phyloP scores from a whole-genome alignment of 2,888 invertebrate genomes.

The Drosophila neotestacea region DNA sequence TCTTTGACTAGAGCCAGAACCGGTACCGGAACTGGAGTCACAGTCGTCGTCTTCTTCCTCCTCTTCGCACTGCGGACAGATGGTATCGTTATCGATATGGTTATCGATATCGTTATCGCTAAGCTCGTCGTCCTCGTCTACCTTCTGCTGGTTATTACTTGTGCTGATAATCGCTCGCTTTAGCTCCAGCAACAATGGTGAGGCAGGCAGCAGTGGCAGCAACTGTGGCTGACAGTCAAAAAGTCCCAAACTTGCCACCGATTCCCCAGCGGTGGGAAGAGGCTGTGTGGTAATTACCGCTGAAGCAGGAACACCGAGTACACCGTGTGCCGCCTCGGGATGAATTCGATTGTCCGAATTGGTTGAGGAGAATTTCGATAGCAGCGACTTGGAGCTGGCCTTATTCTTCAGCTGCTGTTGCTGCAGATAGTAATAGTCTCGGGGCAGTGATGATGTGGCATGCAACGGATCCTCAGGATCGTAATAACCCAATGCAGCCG shows the following conservation, averaged over 20 bases:
- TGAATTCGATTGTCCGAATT: constrained; percentile 83
- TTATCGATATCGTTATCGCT: constrained; percentile 28
- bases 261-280: constrained; percentile 45
- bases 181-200: constrained; percentile 77
- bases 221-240: constrained; percentile 78
- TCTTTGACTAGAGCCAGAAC: constrained; percentile 23
- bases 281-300: constrained; percentile 81
- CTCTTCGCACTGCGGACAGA: constrained; percentile 66
- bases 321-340: constrained; percentile 72
- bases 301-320: constrained; percentile 65
- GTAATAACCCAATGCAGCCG: constrained; percentile 67
- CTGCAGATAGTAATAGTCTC: constrained; percentile 84
- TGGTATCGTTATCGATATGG: constrained; percentile 30
- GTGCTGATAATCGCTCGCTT: constrained; percentile 81
- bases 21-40: constrained; percentile 11
- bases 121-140: constrained; percentile 39
- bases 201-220: constrained; percentile 56
- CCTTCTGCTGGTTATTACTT: constrained; percentile 18
- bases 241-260: constrained; percentile 59
- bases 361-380: constrained; percentile 82
- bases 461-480: constrained; percentile 76
- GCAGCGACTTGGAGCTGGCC: constrained; percentile 78
- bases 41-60: constrained; percentile 43
- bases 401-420: constrained; percentile 84
- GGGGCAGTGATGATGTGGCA: constrained; percentile 81